Conservation (phyloP, 2,797 vertebrate genomes). For the Synaphobranchus kaupii region DNA sequence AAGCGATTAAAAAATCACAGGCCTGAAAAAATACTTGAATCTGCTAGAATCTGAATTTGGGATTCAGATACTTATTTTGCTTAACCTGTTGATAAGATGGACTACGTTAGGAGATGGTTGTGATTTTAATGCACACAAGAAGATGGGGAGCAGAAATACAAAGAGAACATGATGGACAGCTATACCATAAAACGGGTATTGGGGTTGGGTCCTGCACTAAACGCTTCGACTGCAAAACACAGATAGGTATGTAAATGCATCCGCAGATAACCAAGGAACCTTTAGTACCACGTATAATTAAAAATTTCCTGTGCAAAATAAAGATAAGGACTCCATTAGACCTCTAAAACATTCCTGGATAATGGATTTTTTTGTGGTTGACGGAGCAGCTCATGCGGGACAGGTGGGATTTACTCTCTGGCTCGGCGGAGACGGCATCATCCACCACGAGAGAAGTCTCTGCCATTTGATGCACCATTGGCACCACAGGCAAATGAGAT, state of each 20-base stretch:
- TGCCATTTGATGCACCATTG: conserved; percentile 71
- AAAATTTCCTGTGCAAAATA: conserved; percentile 69
- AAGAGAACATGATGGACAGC: conserved; percentile 35
- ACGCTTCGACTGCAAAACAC: conserved; percentile 33
- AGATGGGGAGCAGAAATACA: conserved; percentile 11
- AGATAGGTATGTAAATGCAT: conserved; percentile 58
- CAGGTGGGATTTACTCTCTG: conserved; percentile 70
- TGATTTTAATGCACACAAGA: conserved; percentile 1
- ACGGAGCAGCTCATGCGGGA: conserved; percentile 69
- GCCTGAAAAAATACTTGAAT: not conserved
- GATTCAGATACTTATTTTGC: conserved; percentile 9
- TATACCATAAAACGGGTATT: conserved; percentile 47
- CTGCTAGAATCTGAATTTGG: not conserved
- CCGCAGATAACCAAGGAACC: conserved; percentile 55
- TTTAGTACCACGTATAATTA: conserved; percentile 65
- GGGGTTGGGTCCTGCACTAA: conserved; percentile 44
- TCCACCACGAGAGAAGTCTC: conserved; percentile 50
- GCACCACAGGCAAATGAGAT: conserved; percentile 78
- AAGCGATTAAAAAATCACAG: not conserved
- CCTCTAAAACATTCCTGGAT: conserved; percentile 72
- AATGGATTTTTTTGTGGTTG: conserved; percentile 67
- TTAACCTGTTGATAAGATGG: conserved; percentile 29
- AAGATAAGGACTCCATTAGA: conserved; percentile 79
- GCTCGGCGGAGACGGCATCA: conserved; percentile 42
- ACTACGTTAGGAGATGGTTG: conserved; percentile 14